Evolutionary conservation across 2,113 vertebrate species (phyloP), one percentile per base, ranked within the genome.

Genomic region (Cyanistes caeruleus): DNA sequence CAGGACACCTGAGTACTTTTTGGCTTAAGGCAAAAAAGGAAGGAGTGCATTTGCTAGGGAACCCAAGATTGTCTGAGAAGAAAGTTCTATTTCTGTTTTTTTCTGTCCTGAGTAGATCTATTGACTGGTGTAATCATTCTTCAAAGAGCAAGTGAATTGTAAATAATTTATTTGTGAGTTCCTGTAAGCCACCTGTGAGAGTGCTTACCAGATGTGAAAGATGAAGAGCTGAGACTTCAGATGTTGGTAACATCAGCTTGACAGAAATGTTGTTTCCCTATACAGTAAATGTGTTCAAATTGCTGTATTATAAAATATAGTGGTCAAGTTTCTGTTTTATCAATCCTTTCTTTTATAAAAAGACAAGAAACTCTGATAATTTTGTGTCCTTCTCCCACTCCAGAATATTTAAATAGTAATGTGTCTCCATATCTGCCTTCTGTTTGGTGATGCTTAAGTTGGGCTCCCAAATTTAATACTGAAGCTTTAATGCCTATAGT

Each of bases 171-270:
- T 90, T 62, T 0, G 8, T 65, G 72, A 88, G 46, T 75, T 84
- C 67, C 73, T 46, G 68, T 35, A 88, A 93, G 59, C 72, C 94
- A 96, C 49, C 70, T 96, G 78, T 80, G 70, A 88, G 65, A 89
- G 37, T 17, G 56, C 59, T 88, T 65, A 62, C 59, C 79, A 93
- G 94, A 90, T 83, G 82, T 69, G 70, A 78, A 80, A 79, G 53
- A 90, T 17, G 67, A 95, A 79, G 63, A 90, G 31, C 37, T 37
- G 70, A 94, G 67, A 69, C 22, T 85, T 86, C 77, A 89, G 49
- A 76, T 62, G 37, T 41, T 0, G 1, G 24, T 65, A 88, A 80
- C 31, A 73, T 35, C 53, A 58, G n/a, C 46, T 90, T 79, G 58
- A 60, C 52, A 87, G 52, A 75, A 90, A 87, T 18, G 8, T 41